Evolutionary conservation across 1,140 invertebrate genomes (phyloP).

Genomic region (Aphelinus certus): DNA sequence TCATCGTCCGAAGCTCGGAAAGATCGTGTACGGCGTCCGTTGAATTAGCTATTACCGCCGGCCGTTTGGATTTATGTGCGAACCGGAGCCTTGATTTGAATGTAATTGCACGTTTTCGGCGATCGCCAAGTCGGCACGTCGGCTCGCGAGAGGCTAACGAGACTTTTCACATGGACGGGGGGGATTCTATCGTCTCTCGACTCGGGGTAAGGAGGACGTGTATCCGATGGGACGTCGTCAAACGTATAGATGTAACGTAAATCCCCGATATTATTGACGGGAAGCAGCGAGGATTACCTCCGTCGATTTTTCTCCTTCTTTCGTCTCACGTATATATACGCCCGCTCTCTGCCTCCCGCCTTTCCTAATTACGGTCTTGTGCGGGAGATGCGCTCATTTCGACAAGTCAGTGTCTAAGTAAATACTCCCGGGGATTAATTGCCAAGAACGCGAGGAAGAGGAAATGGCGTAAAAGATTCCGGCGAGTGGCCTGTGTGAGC

Average conservation of each 20-base stretch:
- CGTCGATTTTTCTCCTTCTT: not conserved
- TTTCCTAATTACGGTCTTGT: slow-evolving; percentile 33
- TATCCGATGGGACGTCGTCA: not conserved
- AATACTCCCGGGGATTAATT: slow-evolving; percentile 38
- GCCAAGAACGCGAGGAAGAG: slow-evolving; percentile 32
- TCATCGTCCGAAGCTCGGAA: not conserved
- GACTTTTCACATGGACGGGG: not conserved
- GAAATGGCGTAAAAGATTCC: slow-evolving; percentile 37
- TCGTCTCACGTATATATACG: not conserved
- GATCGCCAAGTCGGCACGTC: not conserved
- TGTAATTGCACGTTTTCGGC: slow-evolving; percentile 11
- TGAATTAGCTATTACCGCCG: not conserved
- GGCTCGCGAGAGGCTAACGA: not conserved
- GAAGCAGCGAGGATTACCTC: not conserved
- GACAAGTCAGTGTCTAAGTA: slow-evolving; percentile 32
- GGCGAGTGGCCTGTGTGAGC: not conserved
- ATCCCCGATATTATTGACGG: not conserved
- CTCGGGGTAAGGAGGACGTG: no score
- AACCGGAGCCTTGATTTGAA: not conserved
- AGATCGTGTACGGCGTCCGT: not conserved
- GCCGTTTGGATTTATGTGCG: not conserved
- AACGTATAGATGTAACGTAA: not conserved
- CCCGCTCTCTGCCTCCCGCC: not conserved
- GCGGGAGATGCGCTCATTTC: slow-evolving; percentile 25
- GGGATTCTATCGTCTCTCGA: not conserved